phyloP scores from a whole-genome alignment of 2,797 vertebrate genomes.

The Apodemus agrarius region DNA sequence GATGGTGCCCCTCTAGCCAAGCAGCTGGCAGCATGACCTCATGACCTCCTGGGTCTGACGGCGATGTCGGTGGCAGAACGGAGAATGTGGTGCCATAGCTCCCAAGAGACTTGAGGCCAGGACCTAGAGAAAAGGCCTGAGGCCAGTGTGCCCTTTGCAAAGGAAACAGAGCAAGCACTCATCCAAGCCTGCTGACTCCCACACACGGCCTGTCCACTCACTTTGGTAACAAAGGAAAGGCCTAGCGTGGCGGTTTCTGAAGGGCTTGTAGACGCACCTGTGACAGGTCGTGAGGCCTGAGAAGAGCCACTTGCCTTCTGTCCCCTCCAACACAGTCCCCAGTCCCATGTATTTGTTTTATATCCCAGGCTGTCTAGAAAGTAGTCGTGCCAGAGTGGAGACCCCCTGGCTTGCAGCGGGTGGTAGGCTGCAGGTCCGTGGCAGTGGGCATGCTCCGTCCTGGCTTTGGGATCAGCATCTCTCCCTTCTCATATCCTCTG shows the following conservation, averaged over 20 bases:
- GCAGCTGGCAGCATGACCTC: background rate
- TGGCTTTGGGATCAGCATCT: background rate
- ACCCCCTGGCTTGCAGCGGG: background rate
- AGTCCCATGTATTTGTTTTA: background rate
- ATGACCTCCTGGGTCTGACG: background rate
- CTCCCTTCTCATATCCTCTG: background rate
- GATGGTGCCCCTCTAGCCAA: slow-evolving; percentile 8
- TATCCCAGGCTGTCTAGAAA: background rate
- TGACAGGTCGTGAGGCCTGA: background rate
- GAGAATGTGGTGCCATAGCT: background rate
- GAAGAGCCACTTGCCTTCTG: background rate
- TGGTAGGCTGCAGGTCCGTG: background rate
- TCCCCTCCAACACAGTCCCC: background rate
- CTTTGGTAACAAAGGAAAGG: background rate
- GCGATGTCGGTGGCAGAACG: background rate
- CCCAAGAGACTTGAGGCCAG: background rate
- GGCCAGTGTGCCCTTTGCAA: background rate
- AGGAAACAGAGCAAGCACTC: background rate
- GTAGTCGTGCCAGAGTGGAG: background rate
- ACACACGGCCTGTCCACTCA: background rate
- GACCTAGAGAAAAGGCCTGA: background rate
- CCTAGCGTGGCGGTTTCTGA: background rate
- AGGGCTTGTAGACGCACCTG: background rate
- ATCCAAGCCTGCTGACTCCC: fast-evolving
- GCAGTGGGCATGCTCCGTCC: background rate